phyloP scores from a whole-genome alignment of 2,113 vertebrate species.

The Oryzias curvinotus region DNA sequence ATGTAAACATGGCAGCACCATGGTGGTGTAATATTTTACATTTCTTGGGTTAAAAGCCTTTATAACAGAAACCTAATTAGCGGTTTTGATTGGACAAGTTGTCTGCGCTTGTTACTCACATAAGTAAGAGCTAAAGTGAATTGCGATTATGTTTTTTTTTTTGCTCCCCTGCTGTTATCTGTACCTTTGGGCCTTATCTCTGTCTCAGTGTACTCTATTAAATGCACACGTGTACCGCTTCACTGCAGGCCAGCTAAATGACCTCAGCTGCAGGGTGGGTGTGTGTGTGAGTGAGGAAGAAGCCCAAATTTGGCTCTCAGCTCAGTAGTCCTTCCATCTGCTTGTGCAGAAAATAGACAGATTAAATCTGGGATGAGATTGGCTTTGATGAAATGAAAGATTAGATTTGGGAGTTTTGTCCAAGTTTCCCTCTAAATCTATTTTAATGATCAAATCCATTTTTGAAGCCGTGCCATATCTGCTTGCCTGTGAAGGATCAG shows the following conservation, averaged over 20 bases:
- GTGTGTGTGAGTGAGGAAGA: slow-evolving; percentile 31
- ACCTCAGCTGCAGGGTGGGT: slow-evolving; percentile 49
- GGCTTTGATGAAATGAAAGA: slow-evolving; percentile 69
- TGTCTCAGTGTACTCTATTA: slow-evolving; percentile 29
- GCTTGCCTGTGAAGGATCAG: slow-evolving; percentile 59
- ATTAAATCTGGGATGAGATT: slow-evolving; percentile 68
- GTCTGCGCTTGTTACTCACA: slow-evolving; percentile 5
- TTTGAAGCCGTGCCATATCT: slow-evolving; percentile 56
- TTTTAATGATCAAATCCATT: slow-evolving; percentile 71
- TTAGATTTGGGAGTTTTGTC: slow-evolving; percentile 64
- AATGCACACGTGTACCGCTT: slow-evolving; percentile 32
- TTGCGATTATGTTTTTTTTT: slow-evolving; percentile 9
- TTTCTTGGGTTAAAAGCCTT: slow-evolving; percentile 43
- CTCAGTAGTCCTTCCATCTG: slow-evolving; percentile 57
- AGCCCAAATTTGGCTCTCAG: slow-evolving; percentile 46
- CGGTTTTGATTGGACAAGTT: slow-evolving; percentile 30
- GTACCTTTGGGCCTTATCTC: slow-evolving; percentile 41
- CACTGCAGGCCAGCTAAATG: slow-evolving; percentile 44
- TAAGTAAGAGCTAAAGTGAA: slow-evolving; percentile 9
- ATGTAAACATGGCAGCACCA: slow-evolving; percentile 66
- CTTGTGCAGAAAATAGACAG: slow-evolving; percentile 65
- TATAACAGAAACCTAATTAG: slow-evolving; percentile 46
- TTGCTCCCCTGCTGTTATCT: slow-evolving; percentile 11
- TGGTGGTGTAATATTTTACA: slow-evolving; percentile 39
- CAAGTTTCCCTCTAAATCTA: slow-evolving; percentile 50